Percentiles rank a stretch among this genome's conserved stretches.
Evolutionary conservation across 2,113 vertebrate genomes (phyloP).

Genomic region (Rhynchopsitta pachyrhyncha): DNA sequence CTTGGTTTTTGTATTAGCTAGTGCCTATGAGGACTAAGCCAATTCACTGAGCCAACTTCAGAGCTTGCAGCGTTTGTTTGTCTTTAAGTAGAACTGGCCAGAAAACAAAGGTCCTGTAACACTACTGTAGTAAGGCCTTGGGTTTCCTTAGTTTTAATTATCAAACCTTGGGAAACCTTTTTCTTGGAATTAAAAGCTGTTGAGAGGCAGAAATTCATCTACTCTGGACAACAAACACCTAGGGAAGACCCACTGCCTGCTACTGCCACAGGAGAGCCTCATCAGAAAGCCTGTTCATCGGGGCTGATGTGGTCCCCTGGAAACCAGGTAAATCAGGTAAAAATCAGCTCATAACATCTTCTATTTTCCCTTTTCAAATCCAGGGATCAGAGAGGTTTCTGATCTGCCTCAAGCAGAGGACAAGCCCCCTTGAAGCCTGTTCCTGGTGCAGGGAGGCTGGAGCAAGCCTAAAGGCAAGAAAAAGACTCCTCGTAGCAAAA

Average conservation of each 20-base stretch:
- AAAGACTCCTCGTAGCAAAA: not conserved
- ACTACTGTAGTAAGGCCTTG: conserved; percentile 1
- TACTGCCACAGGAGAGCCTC: not conserved
- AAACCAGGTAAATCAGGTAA: not conserved
- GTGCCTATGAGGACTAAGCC: not conserved
- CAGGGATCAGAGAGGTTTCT: not conserved
- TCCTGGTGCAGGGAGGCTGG: not conserved
- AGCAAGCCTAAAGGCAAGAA: not conserved
- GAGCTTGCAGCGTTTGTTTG: conserved; percentile 41
- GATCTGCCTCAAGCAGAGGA: not conserved
- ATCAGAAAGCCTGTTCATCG: not conserved
- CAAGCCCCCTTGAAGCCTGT: not conserved
- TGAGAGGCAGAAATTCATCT: conserved; percentile 11
- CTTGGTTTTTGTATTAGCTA: not conserved
- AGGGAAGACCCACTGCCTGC: not conserved
- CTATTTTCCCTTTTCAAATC: not conserved
- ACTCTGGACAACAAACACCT: not conserved
- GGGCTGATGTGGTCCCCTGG: not conserved
- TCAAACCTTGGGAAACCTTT: not conserved
- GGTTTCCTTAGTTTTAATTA: conserved; percentile 37
- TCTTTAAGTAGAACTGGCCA: conserved; percentile 48
- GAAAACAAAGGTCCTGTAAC: conserved; percentile 15
- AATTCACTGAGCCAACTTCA: conserved; percentile 16
- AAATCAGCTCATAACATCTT: not conserved
- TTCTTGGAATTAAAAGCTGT: not conserved